phyloP scores from a whole-genome alignment of 2,113 vertebrate genomes.

The Odocoileus hemionus region DNA sequence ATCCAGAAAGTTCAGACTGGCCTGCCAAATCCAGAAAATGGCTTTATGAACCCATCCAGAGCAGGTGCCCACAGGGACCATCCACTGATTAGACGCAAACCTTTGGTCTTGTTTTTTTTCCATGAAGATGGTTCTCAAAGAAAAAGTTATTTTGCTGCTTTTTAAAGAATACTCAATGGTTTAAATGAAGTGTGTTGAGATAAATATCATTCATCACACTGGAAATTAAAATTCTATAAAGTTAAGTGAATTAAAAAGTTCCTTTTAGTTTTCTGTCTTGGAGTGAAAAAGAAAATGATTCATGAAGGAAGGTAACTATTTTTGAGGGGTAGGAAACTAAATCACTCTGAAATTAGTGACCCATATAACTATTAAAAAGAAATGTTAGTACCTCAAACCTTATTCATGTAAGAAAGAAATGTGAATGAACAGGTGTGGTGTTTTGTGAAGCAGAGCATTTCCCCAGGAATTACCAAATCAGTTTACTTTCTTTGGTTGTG shows the following conservation, averaged over 20 bases:
- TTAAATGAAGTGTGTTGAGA: background rate
- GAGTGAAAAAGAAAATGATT: constrained; percentile 5
- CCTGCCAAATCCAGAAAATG: background rate
- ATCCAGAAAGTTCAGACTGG: background rate
- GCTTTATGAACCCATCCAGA: background rate
- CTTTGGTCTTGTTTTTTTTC: background rate
- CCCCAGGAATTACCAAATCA: background rate
- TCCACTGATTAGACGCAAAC: background rate
- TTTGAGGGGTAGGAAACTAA: background rate
- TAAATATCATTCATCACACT: background rate
- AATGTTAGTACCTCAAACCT: background rate
- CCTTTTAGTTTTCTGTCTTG: background rate
- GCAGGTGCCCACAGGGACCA: background rate
- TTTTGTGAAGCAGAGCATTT: constrained; percentile 12
- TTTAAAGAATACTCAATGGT: background rate
- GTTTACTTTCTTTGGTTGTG: background rate
- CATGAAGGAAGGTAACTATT: background rate
- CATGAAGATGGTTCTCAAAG: background rate
- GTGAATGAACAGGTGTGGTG: background rate
- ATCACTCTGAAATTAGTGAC: background rate
- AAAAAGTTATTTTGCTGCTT: background rate
- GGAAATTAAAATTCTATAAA: constrained; percentile 3
- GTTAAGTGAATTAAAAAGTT: background rate
- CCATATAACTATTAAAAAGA: background rate
- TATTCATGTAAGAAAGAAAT: background rate